Base-by-base conservation (phyloP, 2,113 vertebrate genomes). In the Malurus elegans region DNA sequence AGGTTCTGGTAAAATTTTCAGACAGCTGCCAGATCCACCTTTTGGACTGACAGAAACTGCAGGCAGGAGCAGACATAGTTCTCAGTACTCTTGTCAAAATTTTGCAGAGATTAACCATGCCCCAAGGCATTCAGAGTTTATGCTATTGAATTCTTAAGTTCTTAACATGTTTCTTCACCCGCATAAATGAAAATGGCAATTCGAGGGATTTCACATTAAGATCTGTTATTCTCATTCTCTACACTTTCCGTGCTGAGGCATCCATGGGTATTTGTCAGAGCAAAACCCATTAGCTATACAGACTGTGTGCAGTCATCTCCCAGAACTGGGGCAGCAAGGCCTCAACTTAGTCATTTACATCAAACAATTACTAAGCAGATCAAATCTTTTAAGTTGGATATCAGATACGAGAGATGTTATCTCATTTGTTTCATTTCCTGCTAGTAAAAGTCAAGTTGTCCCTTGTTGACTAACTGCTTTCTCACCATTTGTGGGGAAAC, bases 111-210 rank as follows among this genome's bases (percentile, higher is more conserved):
- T 95, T 83, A 88, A 56, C 58, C 47, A 32, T 67, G 74, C 88
- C 81, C 66, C 51, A 51, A 70, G 74, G 71, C 79, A 85, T 64
- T 62, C 60, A 31, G 56, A 76, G 92, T 88, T 90, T 90, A 70
- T 40, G 74, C 90, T 54, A 6, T 3, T 45, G 71, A 65, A 38
- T 88, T 82, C 70, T 90, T 84, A 88, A 70, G 25, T 79, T 75
- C 78, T 89, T 84, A 84, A 86, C 31, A 32, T 67, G 40, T 45
- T 88, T 95, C 92, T 91, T 66, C 74, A 88, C n/a, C 92, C 83
- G 0, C 93, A 51, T 73, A 94, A 97, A 86, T 95, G 88, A 70
- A 90, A 93, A 76, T 91, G 90, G 88, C 95, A 96, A 71, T 86
- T 95, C 4, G 28, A 92, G 38, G 58, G 64, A 79, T 88, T 86